Conservation (phyloP, 1,140 invertebrate species). For the Drepana arcuata region DNA sequence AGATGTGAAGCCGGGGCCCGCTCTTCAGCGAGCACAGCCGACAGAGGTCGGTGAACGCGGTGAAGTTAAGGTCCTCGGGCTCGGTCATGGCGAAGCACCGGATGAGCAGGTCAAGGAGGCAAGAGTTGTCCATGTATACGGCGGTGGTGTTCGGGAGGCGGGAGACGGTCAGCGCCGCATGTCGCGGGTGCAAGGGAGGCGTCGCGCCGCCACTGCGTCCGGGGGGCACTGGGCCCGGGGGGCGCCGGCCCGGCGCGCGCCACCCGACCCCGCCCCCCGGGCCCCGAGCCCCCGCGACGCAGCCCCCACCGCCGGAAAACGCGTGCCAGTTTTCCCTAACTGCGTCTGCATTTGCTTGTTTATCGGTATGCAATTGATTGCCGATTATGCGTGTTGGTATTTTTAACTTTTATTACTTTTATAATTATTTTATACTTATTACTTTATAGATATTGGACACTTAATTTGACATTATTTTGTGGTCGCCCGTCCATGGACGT, state of each 20-base stretch:
- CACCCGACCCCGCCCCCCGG: slow-evolving; percentile 19
- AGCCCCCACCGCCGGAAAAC: slow-evolving; percentile 33
- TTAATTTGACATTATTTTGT: too few relatives aligned
- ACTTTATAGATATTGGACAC: too few relatives aligned
- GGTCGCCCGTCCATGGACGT: too few relatives aligned
- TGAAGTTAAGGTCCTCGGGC: slow-evolving; percentile 78
- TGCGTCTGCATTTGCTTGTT: slow-evolving; percentile 43
- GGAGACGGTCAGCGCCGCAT: slow-evolving; percentile 55
- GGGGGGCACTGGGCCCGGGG: slow-evolving; percentile 46
- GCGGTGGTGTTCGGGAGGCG: slow-evolving; percentile 52
- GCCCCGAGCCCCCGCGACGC: slow-evolving; percentile 12
- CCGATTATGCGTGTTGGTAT: too few relatives aligned
- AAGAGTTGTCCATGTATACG: slow-evolving; percentile 72
- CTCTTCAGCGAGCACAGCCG: slow-evolving; percentile 78
- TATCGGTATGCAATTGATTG: slow-evolving; percentile 21
- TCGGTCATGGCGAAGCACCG: slow-evolving; percentile 76
- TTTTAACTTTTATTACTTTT: too few relatives aligned
- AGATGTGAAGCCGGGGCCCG: slow-evolving; percentile 77
- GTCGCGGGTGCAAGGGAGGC: slow-evolving; percentile 50
- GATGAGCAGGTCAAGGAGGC: slow-evolving; percentile 72
- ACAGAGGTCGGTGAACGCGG: slow-evolving; percentile 76
- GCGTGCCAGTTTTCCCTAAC: slow-evolving; percentile 53
- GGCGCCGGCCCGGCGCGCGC: slow-evolving; percentile 18
- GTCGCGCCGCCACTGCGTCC: slow-evolving; percentile 50
- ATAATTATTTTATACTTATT: too few relatives aligned